Evolutionary conservation across 2,113 vertebrate species (phyloP).

Genomic region (Tragelaphus buxtoni): DNA sequence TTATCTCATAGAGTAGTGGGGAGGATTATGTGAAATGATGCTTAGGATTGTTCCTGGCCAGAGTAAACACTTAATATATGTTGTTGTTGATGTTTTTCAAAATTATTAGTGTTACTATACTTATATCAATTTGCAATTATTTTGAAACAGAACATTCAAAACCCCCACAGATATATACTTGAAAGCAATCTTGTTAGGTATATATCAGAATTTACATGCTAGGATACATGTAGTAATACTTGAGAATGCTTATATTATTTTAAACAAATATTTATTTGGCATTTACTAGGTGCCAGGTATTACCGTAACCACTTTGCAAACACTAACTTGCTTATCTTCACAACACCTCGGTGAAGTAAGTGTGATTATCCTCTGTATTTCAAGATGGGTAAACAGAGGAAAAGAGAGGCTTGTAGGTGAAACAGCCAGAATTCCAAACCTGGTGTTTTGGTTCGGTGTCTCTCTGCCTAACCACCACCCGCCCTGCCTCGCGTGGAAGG

Average conservation of each 20-base stretch:
- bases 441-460: background rate
- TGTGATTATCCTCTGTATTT: background rate
- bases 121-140: background rate
- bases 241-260: constrained; percentile 17
- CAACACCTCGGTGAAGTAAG: background rate
- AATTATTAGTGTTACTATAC: background rate
- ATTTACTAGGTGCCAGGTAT: background rate
- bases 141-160: background rate
- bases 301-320: background rate
- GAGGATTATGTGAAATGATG: background rate
- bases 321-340: background rate
- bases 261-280: background rate
- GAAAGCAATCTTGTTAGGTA: background rate
- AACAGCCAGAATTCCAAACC: background rate
- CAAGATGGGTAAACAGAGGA: background rate
- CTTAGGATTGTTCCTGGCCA: background rate
- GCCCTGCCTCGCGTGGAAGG: background rate
- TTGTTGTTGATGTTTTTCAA: background rate
- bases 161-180: background rate
- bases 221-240: background rate
- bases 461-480: background rate
- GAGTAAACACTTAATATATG: background rate
- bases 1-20: background rate
- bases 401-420: background rate
- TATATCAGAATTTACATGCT: background rate